Evolutionary conservation across 2,113 vertebrate genomes (phyloP).

Genomic region (Smithornis capensis): DNA sequence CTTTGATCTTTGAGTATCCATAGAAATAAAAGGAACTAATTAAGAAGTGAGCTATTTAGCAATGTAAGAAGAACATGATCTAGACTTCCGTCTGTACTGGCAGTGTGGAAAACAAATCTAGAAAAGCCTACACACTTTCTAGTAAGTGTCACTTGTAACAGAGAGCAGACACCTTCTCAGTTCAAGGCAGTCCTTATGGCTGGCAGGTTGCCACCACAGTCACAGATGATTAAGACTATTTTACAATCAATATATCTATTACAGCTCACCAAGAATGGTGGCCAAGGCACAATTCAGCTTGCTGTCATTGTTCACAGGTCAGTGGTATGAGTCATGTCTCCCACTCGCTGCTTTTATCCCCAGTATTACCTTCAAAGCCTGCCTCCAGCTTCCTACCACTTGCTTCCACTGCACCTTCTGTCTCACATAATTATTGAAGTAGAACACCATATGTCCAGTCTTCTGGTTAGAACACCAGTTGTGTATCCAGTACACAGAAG

Average conservation of each 20-base stretch:
- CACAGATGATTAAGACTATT: not conserved
- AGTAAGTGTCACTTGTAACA: not conserved
- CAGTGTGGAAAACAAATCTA: not conserved
- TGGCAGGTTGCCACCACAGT: not conserved
- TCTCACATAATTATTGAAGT: not conserved
- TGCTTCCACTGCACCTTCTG: not conserved
- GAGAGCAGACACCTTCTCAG: not conserved
- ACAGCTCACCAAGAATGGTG: not conserved
- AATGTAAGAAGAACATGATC: not conserved
- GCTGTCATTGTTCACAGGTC: not conserved
- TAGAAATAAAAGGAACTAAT: slow-evolving; percentile 31
- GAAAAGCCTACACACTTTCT: not conserved
- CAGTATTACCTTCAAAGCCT: slow-evolving; percentile 44
- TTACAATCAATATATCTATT: not conserved
- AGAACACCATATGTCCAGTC: not conserved
- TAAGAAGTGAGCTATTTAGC: not conserved
- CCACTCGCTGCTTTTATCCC: slow-evolving; percentile 18
- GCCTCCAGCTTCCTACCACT: slow-evolving; percentile 41
- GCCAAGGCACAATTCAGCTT: not conserved
- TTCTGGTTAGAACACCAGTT: not conserved
- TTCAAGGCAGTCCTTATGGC: not conserved
- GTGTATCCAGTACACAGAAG: not conserved
- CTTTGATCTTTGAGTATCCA: slow-evolving; percentile 15
- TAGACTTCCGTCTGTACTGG: not conserved
- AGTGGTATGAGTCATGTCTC: slow-evolving; percentile 24